These are phyloP conservation scores for Thera britannica DNA, from an alignment of 2,888 invertebrate genomes.

Conservation along the genomic window DNA sequence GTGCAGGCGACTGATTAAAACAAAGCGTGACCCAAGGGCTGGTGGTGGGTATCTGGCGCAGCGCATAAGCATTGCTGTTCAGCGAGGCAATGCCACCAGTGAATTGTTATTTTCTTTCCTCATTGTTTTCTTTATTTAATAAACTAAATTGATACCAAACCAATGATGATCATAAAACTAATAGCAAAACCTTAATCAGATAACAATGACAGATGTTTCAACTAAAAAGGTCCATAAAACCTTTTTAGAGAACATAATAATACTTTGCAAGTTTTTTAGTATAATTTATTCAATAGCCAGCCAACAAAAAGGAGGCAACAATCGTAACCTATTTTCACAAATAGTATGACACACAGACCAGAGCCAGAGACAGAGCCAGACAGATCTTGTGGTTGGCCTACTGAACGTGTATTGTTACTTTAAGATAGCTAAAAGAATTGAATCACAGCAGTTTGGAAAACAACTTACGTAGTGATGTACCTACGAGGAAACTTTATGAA, in stretches of 20 bases:
- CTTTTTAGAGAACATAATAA: background rate
- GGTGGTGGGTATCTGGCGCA: too few relatives aligned
- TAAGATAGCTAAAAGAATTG: conserved; percentile 18
- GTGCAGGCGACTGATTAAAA: too few relatives aligned
- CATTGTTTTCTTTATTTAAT: too few relatives aligned
- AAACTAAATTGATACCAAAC: background rate
- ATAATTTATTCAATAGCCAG: background rate
- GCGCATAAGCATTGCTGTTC: too few relatives aligned
- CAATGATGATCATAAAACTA: background rate
- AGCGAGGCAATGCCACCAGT: too few relatives aligned
- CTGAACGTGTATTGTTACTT: conserved; percentile 17
- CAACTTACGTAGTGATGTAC: background rate
- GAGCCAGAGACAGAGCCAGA: too few relatives aligned
- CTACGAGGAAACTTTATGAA: too few relatives aligned
- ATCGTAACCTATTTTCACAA: conserved; percentile 8
- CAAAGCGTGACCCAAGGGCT: too few relatives aligned
- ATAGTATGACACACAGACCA: background rate
- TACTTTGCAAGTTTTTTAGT: background rate
- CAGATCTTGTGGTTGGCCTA: too few relatives aligned
- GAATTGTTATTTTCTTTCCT: too few relatives aligned
- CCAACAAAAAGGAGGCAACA: background rate
- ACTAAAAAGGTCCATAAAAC: background rate
- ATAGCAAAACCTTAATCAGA: background rate
- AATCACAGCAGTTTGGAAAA: conserved; percentile 8
- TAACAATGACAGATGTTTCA: background rate